Evolutionary conservation across 2,888 invertebrate genomes (phyloP).

Genomic region (Pseudococcus longispinus): DNA sequence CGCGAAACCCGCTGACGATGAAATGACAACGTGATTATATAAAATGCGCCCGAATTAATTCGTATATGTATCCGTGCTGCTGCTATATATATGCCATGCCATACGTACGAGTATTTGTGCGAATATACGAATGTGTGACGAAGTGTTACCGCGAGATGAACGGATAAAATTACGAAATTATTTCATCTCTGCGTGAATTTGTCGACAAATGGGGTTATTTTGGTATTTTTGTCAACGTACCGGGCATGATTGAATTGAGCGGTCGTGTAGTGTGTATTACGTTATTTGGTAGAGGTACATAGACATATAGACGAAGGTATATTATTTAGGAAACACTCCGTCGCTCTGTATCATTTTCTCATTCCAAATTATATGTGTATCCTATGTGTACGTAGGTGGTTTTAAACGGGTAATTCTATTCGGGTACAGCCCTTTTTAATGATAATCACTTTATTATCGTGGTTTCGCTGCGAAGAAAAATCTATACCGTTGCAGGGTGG

Average conservation of each 20-base stretch:
- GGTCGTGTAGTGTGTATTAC: neutral
- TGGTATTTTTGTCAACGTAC: constrained; percentile 10
- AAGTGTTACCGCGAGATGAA: constrained; percentile 30
- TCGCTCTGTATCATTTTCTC: neutral
- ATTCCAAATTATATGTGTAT: neutral
- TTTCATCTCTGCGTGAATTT: constrained; percentile 35
- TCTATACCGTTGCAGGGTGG: neutral
- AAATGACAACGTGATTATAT: constrained; percentile 36
- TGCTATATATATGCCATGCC: neutral
- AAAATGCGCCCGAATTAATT: constrained; percentile 38
- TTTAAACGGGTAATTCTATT: constrained; percentile 14
- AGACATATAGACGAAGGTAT: neutral
- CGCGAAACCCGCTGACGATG: constrained; percentile 10
- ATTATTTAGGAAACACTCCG: constrained; percentile 2
- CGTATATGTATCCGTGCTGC: neutral
- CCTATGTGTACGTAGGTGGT: neutral
- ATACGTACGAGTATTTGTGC: no score
- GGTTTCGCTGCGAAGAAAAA: neutral
- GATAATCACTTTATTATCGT: constrained; percentile 24
- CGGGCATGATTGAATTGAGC: constrained; percentile 1
- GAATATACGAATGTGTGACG: constrained; percentile 9
- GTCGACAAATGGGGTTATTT: constrained; percentile 20
- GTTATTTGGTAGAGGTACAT: neutral
- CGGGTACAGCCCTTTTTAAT: neutral
- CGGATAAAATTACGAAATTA: constrained; percentile 36